Percentiles rank a stretch among this genome's conserved stretches.
Conservation (phyloP, 2,113 vertebrate genomes). For the Cottus gobio region DNA sequence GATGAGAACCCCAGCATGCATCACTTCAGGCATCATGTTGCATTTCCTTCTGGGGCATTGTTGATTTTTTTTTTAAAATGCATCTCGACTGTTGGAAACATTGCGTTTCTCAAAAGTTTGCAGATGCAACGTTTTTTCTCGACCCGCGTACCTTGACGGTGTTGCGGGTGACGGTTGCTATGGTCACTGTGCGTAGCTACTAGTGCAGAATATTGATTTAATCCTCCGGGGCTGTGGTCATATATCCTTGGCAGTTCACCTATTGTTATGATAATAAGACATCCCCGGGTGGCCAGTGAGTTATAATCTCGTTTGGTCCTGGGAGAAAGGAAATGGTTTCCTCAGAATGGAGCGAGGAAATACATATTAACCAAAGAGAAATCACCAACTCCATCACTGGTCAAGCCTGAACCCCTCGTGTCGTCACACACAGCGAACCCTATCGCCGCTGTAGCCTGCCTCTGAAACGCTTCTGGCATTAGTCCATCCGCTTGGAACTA, state of each 20-base stretch:
- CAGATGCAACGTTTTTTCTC: slow-evolving; percentile 11
- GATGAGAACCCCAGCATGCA: slow-evolving; percentile 26
- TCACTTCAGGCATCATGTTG: slow-evolving; percentile 42
- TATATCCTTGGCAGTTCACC: slow-evolving; percentile 64
- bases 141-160: slow-evolving; percentile 24
- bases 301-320: slow-evolving; percentile 59
- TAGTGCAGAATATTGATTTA: slow-evolving; percentile 68
- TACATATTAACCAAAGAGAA: slow-evolving; percentile 74
- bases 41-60: slow-evolving; percentile 29
- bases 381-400: slow-evolving; percentile 44
- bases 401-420: slow-evolving; percentile 37
- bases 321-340: slow-evolving; percentile 62
- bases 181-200: slow-evolving; percentile 55
- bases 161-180: slow-evolving; percentile 65
- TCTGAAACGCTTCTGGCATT: slow-evolving; percentile 25
- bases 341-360: slow-evolving; percentile 56
- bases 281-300: slow-evolving; percentile 59
- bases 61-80: slow-evolving; percentile 32
- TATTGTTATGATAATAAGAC: slow-evolving; percentile 77
- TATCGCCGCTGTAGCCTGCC: neutral
- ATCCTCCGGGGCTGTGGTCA: slow-evolving; percentile 62
- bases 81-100: slow-evolving; percentile 23
- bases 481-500: neutral
- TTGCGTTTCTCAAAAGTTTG: slow-evolving; percentile 19
- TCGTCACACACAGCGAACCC: slow-evolving; percentile 8